Base-by-base conservation (phyloP, 2,797 vertebrate genomes). In the Poecile montanus region DNA sequence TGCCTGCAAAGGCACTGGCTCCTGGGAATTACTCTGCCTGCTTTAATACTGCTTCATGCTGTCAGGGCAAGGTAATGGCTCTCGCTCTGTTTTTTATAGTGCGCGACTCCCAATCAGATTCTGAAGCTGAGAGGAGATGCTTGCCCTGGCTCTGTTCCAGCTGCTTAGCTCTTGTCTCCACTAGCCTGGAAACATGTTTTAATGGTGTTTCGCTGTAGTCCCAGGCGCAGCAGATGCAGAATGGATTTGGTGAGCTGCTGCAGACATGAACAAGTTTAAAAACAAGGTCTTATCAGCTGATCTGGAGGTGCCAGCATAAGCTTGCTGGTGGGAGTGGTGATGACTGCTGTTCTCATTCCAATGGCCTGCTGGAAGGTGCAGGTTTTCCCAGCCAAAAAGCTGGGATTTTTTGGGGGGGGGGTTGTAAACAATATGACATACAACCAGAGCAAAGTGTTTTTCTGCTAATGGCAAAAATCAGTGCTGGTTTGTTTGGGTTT, bases 121-220 rank as follows among this genome's bases (percentile, higher is more conserved):
- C 58, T 81, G 95, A 86, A 88, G 66, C 89, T 80, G n/a, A 91
- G 91, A 78, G 88, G 94, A 86, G 93, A 94, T 94, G 91, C 88
- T 90, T 78, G 62, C 76, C 36, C 79, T 96, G 93, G 96, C 93
- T 70, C 22, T 0, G 0, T 78, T 94, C 95, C 96, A 96, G 32
- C 85, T 94, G 82, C 91, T 95, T 77, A 89, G 91, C 89, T 93
- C 61, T 92, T 74, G 32, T 85, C 91, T 95, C 78, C 6, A 7
- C 85, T 83, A 91, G 95, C 89, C 89, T 80, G 76, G 94, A 94
- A 95, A 88, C 16, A 4, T n/a, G 34, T 88, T 93, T 94, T 94
- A 78, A 70, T 96, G 90, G 56, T 86, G 60, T 93, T 88, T 48
- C 0, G 0, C 83, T 90, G 66, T 81, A 81, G 90, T 88, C 73